phyloP scores from a whole-genome alignment of 2,113 vertebrate genomes.

The Paradisaea rubra region DNA sequence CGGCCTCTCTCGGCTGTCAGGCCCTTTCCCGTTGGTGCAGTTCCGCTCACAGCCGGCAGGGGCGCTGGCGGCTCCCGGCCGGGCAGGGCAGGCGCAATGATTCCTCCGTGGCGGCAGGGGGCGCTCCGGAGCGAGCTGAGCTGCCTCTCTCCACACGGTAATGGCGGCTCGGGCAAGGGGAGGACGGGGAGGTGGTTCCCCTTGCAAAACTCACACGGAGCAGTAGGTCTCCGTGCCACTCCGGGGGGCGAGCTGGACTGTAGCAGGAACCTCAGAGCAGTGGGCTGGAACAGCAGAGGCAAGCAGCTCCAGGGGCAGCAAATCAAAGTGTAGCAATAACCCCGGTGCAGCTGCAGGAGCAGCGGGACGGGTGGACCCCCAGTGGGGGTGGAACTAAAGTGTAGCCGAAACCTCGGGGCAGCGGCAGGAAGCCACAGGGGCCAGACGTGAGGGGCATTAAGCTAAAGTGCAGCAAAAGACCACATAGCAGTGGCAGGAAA shows the following conservation, averaged over 20 bases:
- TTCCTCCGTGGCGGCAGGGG: not conserved
- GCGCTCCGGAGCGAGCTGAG: not conserved
- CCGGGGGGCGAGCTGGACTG: fast-evolving
- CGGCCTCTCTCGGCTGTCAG: not conserved
- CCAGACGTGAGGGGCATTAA: fast-evolving
- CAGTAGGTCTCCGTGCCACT: too few relatives aligned
- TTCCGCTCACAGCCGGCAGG: not conserved
- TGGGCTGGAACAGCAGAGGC: too few relatives aligned
- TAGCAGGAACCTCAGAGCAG: not conserved
- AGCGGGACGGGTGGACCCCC: fast-evolving
- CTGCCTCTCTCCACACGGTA: fast-evolving
- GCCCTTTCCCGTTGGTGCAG: not conserved
- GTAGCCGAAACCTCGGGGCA: not conserved
- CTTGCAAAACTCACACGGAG: not conserved
- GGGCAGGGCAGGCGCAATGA: not conserved
- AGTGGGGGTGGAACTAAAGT: fast-evolving
- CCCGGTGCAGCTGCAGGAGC: fast-evolving
- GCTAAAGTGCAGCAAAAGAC: not conserved
- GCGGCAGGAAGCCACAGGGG: fast-evolving
- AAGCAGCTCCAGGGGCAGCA: not conserved
- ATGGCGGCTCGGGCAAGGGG: fast-evolving
- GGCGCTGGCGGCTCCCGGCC: not conserved
- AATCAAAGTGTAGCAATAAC: not conserved
- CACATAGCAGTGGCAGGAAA: too few relatives aligned
- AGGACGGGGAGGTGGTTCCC: fast-evolving